phyloP scores from a whole-genome alignment of 2,113 vertebrate genomes.

The Charadrius vociferus region DNA sequence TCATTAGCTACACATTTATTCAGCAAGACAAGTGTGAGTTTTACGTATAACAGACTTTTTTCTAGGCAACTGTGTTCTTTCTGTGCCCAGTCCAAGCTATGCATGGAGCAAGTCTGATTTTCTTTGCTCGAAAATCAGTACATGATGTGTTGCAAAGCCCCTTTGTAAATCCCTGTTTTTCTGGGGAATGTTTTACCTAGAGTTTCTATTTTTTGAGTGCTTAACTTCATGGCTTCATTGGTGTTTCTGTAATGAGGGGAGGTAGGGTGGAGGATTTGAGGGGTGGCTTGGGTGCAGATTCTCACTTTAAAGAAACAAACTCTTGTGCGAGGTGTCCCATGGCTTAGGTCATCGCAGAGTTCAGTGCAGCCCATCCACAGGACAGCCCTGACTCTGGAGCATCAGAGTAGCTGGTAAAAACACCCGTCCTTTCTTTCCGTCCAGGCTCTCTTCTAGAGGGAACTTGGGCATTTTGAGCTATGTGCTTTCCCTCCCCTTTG shows the following conservation, averaged over 20 bases:
- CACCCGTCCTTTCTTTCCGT: not conserved
- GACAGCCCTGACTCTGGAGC: not conserved
- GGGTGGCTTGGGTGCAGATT: not conserved
- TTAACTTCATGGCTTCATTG: not conserved
- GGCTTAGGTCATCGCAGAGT: not conserved
- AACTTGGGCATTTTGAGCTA: not conserved
- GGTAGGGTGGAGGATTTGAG: not conserved
- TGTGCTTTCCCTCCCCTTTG: not conserved
- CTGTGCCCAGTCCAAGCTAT: not conserved
- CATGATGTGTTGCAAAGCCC: not conserved
- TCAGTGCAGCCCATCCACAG: not conserved
- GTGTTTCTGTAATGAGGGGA: not conserved
- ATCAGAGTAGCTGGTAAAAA: not conserved
- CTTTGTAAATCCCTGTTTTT: not conserved
- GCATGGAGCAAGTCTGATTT: not conserved
- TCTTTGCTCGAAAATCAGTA: not conserved
- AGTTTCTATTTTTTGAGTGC: not conserved
- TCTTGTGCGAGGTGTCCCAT: accelerated
- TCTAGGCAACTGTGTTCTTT: not conserved
- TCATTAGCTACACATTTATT: not conserved
- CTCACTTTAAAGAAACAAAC: not conserved
- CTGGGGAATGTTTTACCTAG: not conserved
- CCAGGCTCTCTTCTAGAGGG: not conserved
- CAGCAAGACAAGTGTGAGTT: not conserved
- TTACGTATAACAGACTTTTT: not conserved